Base-by-base conservation (phyloP, 2,888 invertebrate species). In the Noctuana brunneofusca region DNA sequence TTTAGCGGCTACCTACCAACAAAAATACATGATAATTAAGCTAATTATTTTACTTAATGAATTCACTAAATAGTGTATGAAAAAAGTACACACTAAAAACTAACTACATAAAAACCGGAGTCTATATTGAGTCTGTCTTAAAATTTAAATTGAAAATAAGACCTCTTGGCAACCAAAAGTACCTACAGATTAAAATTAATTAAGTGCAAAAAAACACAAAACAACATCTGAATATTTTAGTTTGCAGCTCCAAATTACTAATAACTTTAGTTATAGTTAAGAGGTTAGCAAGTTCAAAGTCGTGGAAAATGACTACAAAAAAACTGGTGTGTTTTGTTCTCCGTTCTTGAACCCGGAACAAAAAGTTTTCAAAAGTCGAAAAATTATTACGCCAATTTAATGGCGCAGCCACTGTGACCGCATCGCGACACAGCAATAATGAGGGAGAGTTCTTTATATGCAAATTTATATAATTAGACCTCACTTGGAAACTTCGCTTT, bases 361-460 rank as follows among this genome's bases (percentile, higher is more conserved):
- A 62, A 56, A 55, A 62, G 48, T 49, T 41, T 20, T 49, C 14
- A 54, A 48, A 59, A 56, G 3, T 41, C 49, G 16, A 50, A 56
- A 62, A 48, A 62, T 62, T 55, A 63, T 63, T 48, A 49, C 30
- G 32, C 30, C 16, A 55, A 63, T 63, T 63, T 55, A 50, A 49
- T 50, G 24, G 27, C 20, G 62, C 56, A 56, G 30, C 41, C 49
- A 56, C 49, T 49, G 56, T 63, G 56, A 63, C 62, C 49, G 56
- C 62, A 50, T 38, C 38, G 50, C 55, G 49, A 55, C 54, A 60
- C 32, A 49, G 49, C 49, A 49, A 24, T 32, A 63, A 56, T 56
- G 48, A 41, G 41, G 43, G 30, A 48, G 27, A 62, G 16, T 14
- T 52, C 12, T 59, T 59, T 52, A 49, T 60, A 54, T 54, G 54